Conservation (phyloP, 2,888 invertebrate species). For the Epistrophella euchroma region DNA sequence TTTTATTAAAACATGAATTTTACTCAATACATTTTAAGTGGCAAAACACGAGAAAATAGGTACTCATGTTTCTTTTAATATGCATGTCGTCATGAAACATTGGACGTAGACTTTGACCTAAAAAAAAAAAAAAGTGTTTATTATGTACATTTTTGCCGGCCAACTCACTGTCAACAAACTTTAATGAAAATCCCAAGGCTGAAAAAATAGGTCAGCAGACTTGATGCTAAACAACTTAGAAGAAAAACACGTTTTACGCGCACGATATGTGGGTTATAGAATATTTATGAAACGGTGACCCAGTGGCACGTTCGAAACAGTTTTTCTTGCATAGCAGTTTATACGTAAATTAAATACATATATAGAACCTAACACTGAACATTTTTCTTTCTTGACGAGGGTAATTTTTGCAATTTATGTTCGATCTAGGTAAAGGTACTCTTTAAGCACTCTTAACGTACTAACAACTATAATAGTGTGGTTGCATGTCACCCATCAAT, state of each 20-base stretch:
- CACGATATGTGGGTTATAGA: constrained; percentile 10
- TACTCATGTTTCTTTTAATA: neutral
- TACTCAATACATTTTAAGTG: neutral
- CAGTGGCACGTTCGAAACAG: neutral
- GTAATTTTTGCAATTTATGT: neutral
- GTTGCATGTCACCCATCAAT: neutral
- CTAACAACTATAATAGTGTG: neutral
- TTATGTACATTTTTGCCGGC: neutral
- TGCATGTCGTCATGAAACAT: constrained; percentile 4
- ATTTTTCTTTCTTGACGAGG: neutral
- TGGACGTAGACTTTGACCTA: neutral
- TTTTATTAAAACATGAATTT: neutral
- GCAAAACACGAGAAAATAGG: neutral
- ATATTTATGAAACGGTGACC: constrained; percentile 17
- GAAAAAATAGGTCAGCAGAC: constrained; percentile 19
- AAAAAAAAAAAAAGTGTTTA: neutral
- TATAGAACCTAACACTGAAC: neutral
- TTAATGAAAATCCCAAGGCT: neutral
- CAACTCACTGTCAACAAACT: neutral
- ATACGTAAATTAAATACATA: too few relatives aligned
- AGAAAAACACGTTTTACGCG: neutral
- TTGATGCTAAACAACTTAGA: neutral
- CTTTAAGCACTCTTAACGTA: constrained; percentile 18
- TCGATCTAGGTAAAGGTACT: neutral
- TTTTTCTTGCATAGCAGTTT: neutral